A percentile compares a stretch with the other conserved stretches of the same genome.
Evolutionary conservation across 2,797 vertebrate species (phyloP).

Genomic region (Sebastes alutus): DNA sequence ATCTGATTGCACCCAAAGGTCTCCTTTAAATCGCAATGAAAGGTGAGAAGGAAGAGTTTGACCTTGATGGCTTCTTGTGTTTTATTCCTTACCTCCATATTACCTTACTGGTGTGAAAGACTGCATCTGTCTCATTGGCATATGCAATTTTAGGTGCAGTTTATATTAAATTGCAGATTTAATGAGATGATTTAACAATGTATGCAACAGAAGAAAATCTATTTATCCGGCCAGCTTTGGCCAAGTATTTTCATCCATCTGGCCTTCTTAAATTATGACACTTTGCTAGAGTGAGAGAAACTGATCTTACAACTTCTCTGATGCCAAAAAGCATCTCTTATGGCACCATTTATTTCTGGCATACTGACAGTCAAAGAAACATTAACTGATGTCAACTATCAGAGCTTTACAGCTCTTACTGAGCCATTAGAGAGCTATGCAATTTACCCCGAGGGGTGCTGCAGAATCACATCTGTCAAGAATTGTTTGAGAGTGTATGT

Average conservation of each 20-base stretch:
- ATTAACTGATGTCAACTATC: constrained; percentile 15
- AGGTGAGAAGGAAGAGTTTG: background rate
- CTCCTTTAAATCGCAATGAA: background rate
- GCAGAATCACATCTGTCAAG: background rate
- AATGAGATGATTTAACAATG: background rate
- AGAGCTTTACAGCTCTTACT: background rate
- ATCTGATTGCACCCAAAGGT: background rate
- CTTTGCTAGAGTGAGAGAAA: background rate
- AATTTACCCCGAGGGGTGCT: background rate
- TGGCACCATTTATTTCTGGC: background rate
- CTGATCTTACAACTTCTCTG: background rate
- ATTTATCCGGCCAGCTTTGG: background rate
- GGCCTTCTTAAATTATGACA: background rate
- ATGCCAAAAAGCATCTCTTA: background rate
- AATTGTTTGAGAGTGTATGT: background rate
- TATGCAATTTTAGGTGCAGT: background rate
- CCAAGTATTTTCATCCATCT: constrained; percentile 7
- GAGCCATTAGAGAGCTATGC: constrained; percentile 6
- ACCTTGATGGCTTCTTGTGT: background rate
- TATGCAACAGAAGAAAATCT: background rate
- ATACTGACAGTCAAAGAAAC: background rate
- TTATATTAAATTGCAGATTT: background rate
- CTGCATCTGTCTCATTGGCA: background rate
- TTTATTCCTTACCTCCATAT: background rate
- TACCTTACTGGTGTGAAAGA: background rate